Evolutionary conservation across 2,888 invertebrate species (phyloP), one percentile per base, ranked within the genome.

Genomic region (Zygothrica quintamaculata): DNA sequence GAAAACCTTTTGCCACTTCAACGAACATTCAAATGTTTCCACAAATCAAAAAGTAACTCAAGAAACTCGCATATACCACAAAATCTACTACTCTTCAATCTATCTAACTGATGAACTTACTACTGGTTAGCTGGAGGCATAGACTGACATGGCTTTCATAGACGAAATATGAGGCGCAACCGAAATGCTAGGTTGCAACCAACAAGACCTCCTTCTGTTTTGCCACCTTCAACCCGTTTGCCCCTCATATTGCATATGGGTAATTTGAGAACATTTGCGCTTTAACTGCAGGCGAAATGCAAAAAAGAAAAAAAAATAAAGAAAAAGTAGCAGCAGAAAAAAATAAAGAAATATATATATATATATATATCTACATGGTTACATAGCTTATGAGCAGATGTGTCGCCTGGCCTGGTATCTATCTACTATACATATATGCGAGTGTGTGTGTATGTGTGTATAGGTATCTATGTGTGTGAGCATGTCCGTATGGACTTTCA

Each of bases 241-340:
- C 1, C 5, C n/a, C 39, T 18, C 43, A 31, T 51, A 75, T 65
- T 70, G 69, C 78, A 73, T 81, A 73, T 87, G 78, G 78, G 88
- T 88, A 88, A 88, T 88, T 89, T 85, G 88, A 88, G 89, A 88
- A 85, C 82, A 77, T 87, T 76, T 84, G 75, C 76, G 77, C 75
- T 74, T 75, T 74, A 77, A 65, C 82, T 80, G 72, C 67, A 73
- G 65, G 84, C 74, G 61, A 85, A 79, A 72, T 70, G 60, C 39
- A 36, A 57, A 68, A 64, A 65, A 56, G 59, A 43, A 74, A 60
- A 72, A 59, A 64, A 65, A 56, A 61, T 46, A 74, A 60, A 72
- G 61, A 77, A 76, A 70, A 69, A 66, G 48, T 58, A 46, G 70
- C 52, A 65, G 42, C 39, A 22, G 22, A 42, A 65, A 66, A 51